Conservation (phyloP, 2,888 invertebrate genomes). For the Trachelus tabidus region DNA sequence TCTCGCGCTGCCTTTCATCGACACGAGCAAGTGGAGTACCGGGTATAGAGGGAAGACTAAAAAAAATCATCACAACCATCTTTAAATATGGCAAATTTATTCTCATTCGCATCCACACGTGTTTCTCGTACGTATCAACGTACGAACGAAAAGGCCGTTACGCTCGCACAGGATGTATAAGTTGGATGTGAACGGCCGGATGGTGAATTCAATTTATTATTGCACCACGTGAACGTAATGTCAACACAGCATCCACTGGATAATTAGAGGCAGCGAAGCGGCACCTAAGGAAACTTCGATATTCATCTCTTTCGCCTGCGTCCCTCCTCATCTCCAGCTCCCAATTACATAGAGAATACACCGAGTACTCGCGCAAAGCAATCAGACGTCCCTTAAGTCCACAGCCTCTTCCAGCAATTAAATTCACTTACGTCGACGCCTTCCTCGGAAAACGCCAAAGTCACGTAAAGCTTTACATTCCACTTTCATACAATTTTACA, state of each 20-base stretch:
- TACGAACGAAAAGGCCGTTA: neutral
- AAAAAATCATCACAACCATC: neutral
- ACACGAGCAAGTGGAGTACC: neutral
- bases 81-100: neutral
- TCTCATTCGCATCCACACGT: neutral
- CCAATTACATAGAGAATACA: neutral
- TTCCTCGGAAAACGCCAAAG: neutral
- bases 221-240: neutral
- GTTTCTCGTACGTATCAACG: neutral
- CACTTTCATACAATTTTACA: neutral
- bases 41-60: neutral
- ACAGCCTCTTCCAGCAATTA: neutral
- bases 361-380: neutral
- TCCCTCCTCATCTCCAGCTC: no score
- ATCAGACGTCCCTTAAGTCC: neutral
- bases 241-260: neutral
- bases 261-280: neutral
- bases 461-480: neutral
- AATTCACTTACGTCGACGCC: neutral
- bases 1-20: neutral
- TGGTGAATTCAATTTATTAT: constrained; percentile 4
- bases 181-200: neutral
- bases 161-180: constrained; percentile 2
- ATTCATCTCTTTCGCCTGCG: neutral
- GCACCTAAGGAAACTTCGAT: neutral